These are phyloP conservation scores for Spodoptera litura DNA, from an alignment of 1,140 invertebrate species.

Conservation along the genomic window DNA sequence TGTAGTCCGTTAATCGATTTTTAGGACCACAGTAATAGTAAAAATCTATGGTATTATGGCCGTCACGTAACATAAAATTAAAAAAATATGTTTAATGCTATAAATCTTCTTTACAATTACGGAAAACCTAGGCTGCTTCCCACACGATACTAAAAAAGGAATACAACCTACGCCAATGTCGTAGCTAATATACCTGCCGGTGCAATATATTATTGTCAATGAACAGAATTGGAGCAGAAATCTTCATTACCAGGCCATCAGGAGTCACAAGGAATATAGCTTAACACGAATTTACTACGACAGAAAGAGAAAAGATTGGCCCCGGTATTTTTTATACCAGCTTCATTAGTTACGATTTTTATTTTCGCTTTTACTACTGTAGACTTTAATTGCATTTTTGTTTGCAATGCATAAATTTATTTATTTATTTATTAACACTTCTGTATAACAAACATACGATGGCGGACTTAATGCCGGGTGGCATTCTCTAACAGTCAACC, in stretches of 20 bases:
- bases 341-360: not conserved
- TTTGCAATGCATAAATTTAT: not conserved
- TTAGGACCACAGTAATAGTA: too few species aligned
- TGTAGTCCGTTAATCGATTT: too few species aligned
- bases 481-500: too few species aligned
- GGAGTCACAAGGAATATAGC: constrained; percentile 19
- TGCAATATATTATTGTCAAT: constrained; percentile 44
- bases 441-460: too few species aligned
- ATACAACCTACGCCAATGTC: not conserved
- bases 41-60: too few species aligned
- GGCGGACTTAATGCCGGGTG: too few species aligned
- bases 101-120: too few species aligned
- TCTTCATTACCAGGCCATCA: constrained; percentile 32
- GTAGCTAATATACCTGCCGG: constrained; percentile 24
- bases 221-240: constrained; percentile 38
- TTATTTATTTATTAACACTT: too few species aligned
- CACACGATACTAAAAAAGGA: not conserved
- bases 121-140: too few species aligned
- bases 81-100: too few species aligned
- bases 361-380: not conserved
- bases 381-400: not conserved
- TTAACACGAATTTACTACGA: constrained; percentile 27
- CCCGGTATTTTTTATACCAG: not conserved
- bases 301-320: constrained; percentile 6
- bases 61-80: too few species aligned